phyloP scores from a whole-genome alignment of 2,888 invertebrate species.

The Drosophila parthenogenetica region DNA sequence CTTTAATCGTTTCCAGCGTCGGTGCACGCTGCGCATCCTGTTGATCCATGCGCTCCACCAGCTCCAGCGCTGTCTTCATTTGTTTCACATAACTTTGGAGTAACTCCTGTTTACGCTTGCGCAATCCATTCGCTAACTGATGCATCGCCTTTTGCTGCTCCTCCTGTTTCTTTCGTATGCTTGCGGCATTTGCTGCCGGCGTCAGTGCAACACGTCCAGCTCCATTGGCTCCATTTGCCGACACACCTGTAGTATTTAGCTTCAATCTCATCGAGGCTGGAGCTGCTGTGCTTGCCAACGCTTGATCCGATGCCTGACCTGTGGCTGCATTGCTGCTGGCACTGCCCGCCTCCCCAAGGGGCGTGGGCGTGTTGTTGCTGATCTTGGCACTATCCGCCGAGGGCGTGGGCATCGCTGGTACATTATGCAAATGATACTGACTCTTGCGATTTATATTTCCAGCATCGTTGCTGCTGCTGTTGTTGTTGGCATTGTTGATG shows the following conservation, averaged over 20 bases:
- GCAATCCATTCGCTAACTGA: constrained; percentile 92
- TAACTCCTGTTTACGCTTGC: constrained; percentile 93
- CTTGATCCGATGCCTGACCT: constrained; percentile 49
- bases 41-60: constrained; percentile 91
- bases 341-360: constrained; percentile 28
- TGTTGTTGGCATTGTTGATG: constrained; percentile 19
- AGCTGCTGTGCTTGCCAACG: constrained; percentile 61
- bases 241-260: constrained; percentile 62
- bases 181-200: constrained; percentile 88
- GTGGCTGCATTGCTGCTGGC: constrained; percentile 27
- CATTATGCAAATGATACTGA: constrained; percentile 85
- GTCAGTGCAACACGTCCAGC: constrained; percentile 82
- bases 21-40: constrained; percentile 91
- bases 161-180: constrained; percentile 90
- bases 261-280: constrained; percentile 69
- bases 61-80: constrained; percentile 92
- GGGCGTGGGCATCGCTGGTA: constrained; percentile 83
- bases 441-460: constrained; percentile 54
- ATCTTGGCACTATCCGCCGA: constrained; percentile 82
- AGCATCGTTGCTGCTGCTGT: constrained; percentile 36
- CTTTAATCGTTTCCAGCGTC: constrained; percentile 92
- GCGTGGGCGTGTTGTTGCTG: constrained; percentile 46
- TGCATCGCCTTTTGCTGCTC: constrained; percentile 91
- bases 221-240: constrained; percentile 86
- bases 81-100: constrained; percentile 95